These are phyloP conservation scores for Parnassius orleans DNA, from an alignment of 2,888 invertebrate species.

Conservation along the genomic window DNA sequence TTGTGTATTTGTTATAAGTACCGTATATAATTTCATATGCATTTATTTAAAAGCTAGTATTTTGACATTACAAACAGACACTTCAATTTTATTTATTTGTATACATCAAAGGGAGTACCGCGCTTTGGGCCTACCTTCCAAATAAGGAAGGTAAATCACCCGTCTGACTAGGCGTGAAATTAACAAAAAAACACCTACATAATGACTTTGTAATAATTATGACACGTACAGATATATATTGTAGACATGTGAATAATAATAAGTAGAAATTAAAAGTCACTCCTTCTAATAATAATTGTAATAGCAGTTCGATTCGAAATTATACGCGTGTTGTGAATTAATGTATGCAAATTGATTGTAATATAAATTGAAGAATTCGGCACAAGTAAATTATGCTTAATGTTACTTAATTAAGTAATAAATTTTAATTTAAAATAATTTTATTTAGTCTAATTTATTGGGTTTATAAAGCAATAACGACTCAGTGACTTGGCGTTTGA, in stretches of 20 bases:
- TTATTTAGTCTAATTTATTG: too few species aligned
- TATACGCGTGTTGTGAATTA: constrained; percentile 6
- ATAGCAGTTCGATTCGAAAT: constrained; percentile 6
- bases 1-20: too few species aligned
- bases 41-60: too few species aligned
- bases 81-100: too few species aligned
- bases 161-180: constrained; percentile 11
- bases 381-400: constrained; percentile 5
- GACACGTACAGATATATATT: neutral
- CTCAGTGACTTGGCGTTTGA: too few species aligned
- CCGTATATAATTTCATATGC: too few species aligned
- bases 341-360: constrained; percentile 5
- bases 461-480: too few species aligned
- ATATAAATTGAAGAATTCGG: neutral
- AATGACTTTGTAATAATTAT: constrained; percentile 3
- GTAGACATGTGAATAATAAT: neutral
- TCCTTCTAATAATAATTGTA: constrained; percentile 3
- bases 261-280: constrained; percentile 2
- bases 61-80: too few species aligned
- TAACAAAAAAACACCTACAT: constrained; percentile 10
- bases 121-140: too few species aligned
- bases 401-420: constrained; percentile 7
- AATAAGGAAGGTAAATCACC: neutral
- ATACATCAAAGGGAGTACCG: too few species aligned
- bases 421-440: too few species aligned